These are phyloP conservation scores for Venusia cambrica DNA, from an alignment of 2,888 invertebrate species.

Conservation along the genomic window DNA sequence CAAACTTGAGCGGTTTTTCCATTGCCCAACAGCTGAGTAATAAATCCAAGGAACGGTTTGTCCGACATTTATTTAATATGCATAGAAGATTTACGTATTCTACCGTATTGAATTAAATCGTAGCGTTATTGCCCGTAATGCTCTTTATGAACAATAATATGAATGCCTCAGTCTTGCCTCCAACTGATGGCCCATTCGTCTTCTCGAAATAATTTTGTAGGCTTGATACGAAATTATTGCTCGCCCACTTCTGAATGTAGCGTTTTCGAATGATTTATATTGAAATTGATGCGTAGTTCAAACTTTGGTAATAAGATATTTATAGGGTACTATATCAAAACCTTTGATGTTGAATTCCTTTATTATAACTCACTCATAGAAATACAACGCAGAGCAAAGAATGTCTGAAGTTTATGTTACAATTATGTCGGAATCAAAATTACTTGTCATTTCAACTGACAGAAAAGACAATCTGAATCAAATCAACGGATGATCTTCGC, in stretches of 20 bases:
- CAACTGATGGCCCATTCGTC: constrained; percentile 35
- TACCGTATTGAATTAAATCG: constrained; percentile 74
- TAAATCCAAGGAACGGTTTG: constrained; percentile 61
- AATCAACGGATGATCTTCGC: constrained; percentile 27
- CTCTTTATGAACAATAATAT: constrained; percentile 61
- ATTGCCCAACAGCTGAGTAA: constrained; percentile 46
- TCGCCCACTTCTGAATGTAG: constrained; percentile 29
- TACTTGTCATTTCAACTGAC: constrained; percentile 32
- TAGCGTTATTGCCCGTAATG: constrained; percentile 52
- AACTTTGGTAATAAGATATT: constrained; percentile 17
- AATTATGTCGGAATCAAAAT: constrained; percentile 29
- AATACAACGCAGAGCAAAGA: constrained; percentile 1
- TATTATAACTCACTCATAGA: background rate
- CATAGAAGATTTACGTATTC: constrained; percentile 71
- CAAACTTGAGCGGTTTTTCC: constrained; percentile 24
- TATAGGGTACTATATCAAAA: background rate
- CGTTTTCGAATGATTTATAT: constrained; percentile 26
- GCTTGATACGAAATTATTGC: constrained; percentile 32
- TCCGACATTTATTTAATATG: constrained; percentile 74
- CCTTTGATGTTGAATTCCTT: background rate
- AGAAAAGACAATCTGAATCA: constrained; percentile 29
- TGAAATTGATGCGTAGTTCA: constrained; percentile 25
- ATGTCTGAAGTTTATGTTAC: constrained; percentile 17
- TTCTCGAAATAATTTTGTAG: constrained; percentile 43
- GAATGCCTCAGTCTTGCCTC: constrained; percentile 31